phyloP scores from a whole-genome alignment of 2,113 vertebrate species.

The Garra rufa region DNA sequence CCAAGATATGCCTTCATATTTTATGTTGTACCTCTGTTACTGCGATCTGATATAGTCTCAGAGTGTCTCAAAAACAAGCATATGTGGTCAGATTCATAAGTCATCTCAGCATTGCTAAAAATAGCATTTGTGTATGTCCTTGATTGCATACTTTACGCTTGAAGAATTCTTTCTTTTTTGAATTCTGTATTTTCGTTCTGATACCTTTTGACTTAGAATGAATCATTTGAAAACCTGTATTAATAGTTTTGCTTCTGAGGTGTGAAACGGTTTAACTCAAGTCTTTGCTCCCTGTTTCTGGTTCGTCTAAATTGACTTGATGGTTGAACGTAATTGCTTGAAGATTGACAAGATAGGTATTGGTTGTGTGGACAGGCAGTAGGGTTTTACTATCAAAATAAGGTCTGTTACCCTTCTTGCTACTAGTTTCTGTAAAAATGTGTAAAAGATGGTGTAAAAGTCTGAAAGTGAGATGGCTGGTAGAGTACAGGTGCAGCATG shows the following conservation, averaged over 20 bases:
- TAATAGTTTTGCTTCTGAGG: neutral
- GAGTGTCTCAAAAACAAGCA: neutral
- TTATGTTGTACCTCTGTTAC: neutral
- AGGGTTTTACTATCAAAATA: neutral
- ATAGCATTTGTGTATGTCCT: neutral
- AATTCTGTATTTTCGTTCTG: neutral
- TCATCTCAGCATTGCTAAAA: neutral
- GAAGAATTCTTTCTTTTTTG: neutral
- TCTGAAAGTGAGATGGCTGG: constrained; percentile 2
- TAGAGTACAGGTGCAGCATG: neutral
- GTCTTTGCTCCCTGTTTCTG: neutral
- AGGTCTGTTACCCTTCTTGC: neutral
- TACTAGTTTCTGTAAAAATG: neutral
- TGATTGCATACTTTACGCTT: neutral
- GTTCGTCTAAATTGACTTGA: neutral
- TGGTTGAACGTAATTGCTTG: neutral
- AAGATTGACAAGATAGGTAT: neutral
- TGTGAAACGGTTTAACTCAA: neutral
- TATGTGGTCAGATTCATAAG: neutral
- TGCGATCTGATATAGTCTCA: neutral
- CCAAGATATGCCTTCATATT: neutral
- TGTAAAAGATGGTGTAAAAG: neutral
- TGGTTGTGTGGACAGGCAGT: neutral
- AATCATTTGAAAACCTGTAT: neutral
- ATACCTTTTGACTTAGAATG: neutral